Conservation (phyloP, 2,888 invertebrate species). For the Odontothrips loti region DNA sequence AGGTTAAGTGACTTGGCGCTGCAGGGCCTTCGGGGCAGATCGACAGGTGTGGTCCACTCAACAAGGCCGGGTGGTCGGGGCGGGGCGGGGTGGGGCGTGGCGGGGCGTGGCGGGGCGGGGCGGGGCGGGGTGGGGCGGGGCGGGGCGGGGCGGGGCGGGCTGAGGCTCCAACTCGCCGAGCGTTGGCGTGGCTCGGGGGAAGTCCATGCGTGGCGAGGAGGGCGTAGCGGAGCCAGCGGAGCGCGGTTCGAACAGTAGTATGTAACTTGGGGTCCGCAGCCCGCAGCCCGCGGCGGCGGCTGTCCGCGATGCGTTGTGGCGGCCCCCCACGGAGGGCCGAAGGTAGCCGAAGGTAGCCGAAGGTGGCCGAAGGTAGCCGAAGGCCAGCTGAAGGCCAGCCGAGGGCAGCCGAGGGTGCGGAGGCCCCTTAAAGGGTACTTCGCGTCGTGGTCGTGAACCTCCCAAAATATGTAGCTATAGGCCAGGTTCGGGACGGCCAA, state of each 20-base stretch:
- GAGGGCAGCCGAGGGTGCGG: too few species aligned
- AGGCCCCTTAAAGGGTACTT: too few species aligned
- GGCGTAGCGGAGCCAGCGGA: not conserved
- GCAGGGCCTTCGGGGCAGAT: slow-evolving; percentile 20
- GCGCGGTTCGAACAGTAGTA: not conserved
- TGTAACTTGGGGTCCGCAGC: too few species aligned
- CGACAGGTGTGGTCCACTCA: slow-evolving; percentile 9
- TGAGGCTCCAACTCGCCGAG: not conserved
- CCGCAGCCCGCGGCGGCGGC: too few species aligned
- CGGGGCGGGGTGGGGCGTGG: slow-evolving; percentile 15
- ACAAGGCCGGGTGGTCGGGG: not conserved
- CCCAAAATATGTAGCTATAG: too few species aligned
- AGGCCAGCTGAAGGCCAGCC: too few species aligned
- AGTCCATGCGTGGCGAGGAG: not conserved
- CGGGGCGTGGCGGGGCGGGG: slow-evolving; percentile 13
- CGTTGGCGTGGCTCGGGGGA: not conserved
- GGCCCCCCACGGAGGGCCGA: too few species aligned
- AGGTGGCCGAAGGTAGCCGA: too few species aligned
- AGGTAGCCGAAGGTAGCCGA: too few species aligned
- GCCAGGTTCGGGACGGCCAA: too few species aligned
- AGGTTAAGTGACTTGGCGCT: slow-evolving; percentile 26
- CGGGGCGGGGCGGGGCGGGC: not conserved
- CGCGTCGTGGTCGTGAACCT: too few species aligned
- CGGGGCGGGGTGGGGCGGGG: not conserved
- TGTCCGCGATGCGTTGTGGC: too few species aligned